A percentile compares a stretch with the other conserved stretches of the same genome.
Conservation (phyloP, 2,797 vertebrate species). For the Gambelia wislizenii region DNA sequence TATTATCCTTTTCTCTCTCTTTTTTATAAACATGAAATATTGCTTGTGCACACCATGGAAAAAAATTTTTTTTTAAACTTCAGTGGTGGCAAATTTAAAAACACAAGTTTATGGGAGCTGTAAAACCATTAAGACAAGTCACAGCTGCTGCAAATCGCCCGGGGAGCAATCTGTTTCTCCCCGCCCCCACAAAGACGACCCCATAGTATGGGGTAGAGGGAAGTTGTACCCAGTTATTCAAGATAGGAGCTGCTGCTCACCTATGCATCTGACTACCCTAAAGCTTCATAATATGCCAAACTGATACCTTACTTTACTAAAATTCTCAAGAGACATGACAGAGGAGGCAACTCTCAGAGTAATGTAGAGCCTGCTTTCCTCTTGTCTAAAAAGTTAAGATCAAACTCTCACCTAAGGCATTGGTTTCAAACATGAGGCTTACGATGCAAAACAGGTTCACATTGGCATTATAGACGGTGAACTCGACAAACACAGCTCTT, state of each 20-base stretch:
- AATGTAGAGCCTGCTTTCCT: background rate
- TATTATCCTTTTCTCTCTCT: too few species aligned
- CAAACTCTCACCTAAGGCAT: constrained; percentile 84
- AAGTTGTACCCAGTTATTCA: background rate
- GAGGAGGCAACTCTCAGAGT: background rate
- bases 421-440: constrained; percentile 90
- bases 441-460: constrained; percentile 95
- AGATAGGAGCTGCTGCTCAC: background rate
- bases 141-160: too few species aligned
- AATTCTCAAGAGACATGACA: background rate
- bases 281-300: background rate
- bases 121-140: too few species aligned
- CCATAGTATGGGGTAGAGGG: too few species aligned
- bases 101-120: too few species aligned
- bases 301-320: too few species aligned
- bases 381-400: background rate
- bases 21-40: too few species aligned
- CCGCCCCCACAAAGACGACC: too few species aligned
- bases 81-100: too few species aligned
- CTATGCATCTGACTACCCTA: background rate
- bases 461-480: constrained; percentile 95
- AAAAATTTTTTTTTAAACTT: too few species aligned
- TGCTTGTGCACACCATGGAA: too few species aligned
- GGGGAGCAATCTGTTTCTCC: too few species aligned
- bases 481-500: constrained; percentile 92